A percentile compares a stretch with the other conserved stretches of the same genome.
Evolutionary conservation across 2,888 invertebrate species (phyloP).

Genomic region (Drosophila nigricruria): DNA sequence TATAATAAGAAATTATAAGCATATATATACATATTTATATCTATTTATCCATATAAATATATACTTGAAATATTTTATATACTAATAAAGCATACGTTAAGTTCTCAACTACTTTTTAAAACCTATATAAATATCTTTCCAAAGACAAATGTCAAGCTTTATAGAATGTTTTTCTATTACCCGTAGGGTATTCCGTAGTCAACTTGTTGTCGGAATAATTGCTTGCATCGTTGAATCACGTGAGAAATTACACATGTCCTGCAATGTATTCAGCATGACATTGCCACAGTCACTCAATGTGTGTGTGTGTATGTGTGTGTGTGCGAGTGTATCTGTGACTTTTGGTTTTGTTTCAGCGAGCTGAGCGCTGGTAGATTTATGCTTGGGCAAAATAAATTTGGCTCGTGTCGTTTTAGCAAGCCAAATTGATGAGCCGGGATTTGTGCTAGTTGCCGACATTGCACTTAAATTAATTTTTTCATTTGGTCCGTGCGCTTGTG

Average conservation of each 20-base stretch:
- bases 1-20: too few relatives aligned
- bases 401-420: conserved; percentile 51
- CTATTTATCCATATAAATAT: too few relatives aligned
- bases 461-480: conserved; percentile 57
- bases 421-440: conserved; percentile 70
- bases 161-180: too few relatives aligned
- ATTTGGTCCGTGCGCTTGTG: conserved; percentile 40
- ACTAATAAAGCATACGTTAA: too few relatives aligned
- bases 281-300: conserved; percentile 17
- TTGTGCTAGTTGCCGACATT: conserved; percentile 57
- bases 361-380: conserved; percentile 56
- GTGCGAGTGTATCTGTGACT: conserved; percentile 27
- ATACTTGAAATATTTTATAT: too few relatives aligned
- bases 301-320: conserved; percentile 13
- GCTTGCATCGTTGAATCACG: conserved; percentile 55
- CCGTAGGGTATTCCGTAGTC: conserved; percentile 9
- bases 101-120: too few relatives aligned
- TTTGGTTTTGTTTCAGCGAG: conserved; percentile 43
- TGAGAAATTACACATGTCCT: conserved; percentile 79
- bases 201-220: background rate
- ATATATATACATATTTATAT: too few relatives aligned
- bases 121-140: too few relatives aligned
- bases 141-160: too few relatives aligned
- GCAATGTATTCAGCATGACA: conserved; percentile 56
- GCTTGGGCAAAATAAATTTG: conserved; percentile 65